phyloP scores from a whole-genome alignment of 2,797 vertebrate genomes.

The Rhinogobio ventralis region DNA sequence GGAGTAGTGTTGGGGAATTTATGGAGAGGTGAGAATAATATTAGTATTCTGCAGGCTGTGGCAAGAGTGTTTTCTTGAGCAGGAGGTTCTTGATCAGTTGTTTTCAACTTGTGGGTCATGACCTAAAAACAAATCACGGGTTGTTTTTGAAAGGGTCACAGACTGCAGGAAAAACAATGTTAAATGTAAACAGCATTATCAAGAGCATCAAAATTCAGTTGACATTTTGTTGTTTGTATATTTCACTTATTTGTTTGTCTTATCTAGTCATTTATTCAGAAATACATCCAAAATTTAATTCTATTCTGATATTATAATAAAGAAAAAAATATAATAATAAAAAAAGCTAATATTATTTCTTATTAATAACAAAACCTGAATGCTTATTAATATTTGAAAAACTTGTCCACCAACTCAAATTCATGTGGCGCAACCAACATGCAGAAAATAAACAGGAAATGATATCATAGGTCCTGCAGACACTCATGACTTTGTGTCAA shows the following conservation, averaged over 20 bases:
- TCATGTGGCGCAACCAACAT: not conserved
- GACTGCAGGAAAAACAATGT: not conserved
- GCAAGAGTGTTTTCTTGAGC: not conserved
- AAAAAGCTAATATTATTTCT: not conserved
- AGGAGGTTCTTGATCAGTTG: not conserved
- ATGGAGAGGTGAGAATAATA: constrained; percentile 39
- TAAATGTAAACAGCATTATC: not conserved
- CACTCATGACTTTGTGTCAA: not conserved
- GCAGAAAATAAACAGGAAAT: not conserved
- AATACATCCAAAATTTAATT: not conserved
- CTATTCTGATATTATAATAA: not conserved
- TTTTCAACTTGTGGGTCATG: constrained; percentile 5
- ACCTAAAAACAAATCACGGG: not conserved
- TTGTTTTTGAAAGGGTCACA: not conserved
- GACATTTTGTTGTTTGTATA: too few relatives aligned
- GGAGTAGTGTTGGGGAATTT: constrained; percentile 33
- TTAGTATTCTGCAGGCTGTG: constrained; percentile 38
- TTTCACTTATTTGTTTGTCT: not conserved
- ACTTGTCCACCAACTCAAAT: not conserved
- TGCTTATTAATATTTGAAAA: not conserved
- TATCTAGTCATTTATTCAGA: not conserved
- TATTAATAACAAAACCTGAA: not conserved
- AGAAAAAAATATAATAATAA: not conserved
- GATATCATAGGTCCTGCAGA: too few relatives aligned
- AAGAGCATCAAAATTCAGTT: not conserved